A percentile compares a stretch with the other conserved stretches of the same genome.
These are phyloP conservation scores for Zaprionus kolodkinae DNA, from an alignment of 1,140 invertebrate species.

Conservation along the genomic window DNA sequence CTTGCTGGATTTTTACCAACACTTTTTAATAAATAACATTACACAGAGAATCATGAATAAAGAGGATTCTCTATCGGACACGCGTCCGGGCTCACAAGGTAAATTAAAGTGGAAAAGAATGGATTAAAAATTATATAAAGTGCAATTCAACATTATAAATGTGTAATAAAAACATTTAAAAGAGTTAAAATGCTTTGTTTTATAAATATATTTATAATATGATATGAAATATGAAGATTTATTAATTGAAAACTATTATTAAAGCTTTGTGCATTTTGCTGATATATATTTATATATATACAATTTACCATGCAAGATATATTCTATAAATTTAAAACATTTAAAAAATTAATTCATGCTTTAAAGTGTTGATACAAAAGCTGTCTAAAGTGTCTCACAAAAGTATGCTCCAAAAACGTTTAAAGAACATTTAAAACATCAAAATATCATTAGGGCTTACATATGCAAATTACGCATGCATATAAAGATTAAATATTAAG, in stretches of 20 bases:
- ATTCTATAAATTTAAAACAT: not conserved
- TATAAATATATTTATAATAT: not conserved
- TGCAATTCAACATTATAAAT: not conserved
- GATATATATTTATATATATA: not conserved
- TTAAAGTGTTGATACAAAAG: not conserved
- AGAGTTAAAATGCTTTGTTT: not conserved
- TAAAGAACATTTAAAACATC: not conserved
- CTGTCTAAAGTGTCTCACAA: not conserved
- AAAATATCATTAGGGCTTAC: no score
- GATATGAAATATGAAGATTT: not conserved
- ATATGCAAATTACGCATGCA: no score
- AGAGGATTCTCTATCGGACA: constrained; percentile 65
- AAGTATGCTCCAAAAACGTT: not conserved
- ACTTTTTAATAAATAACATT: not conserved
- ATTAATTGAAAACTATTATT: not conserved
- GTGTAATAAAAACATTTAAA: not conserved
- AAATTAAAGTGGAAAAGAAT: not conserved
- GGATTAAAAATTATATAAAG: not conserved
- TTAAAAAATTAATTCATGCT: not conserved
- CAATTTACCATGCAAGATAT: not conserved
- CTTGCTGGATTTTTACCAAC: not conserved
- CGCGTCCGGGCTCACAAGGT: constrained; percentile 77
- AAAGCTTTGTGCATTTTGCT: not conserved
- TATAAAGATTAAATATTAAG: not conserved
- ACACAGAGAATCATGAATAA: constrained; percentile 59